Base-by-base conservation (phyloP, 2,888 invertebrate genomes). In the Euproctis similis region DNA sequence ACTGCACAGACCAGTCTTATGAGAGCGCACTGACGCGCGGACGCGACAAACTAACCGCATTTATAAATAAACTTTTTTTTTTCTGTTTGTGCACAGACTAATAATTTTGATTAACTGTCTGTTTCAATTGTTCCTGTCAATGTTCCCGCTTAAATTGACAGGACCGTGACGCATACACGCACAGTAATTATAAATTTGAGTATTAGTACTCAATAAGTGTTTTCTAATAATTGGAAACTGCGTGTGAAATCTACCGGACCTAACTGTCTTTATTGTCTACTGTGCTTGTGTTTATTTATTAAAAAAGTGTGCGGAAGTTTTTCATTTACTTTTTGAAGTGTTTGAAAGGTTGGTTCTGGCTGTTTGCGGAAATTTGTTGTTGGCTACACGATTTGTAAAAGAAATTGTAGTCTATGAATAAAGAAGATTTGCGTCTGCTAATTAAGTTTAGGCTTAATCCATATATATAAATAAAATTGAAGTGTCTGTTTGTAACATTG, bases 11-110 rank as follows among this genome's bases (percentile, higher is more conserved):
- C 54, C 62, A 61, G 67, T 62, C 65, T 50, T 34, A 35, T 45
- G 39, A 46, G 41, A 48, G 53, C 52, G 32, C 46, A 55, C 48
- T 33, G 40, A 42, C 59, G 66, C 40, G 50, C 65, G 72, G 54
- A 55, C 63, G 64, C 58, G 56, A 51, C 46, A 43, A 17, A n/a
- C n/a, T n/a, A n/a, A 30, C 31, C 26, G 34, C 7, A 26, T 25
- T 28, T 36, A 39, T 10, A 47, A 42, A 40, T 38, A 47, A 33
- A 28, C 25, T 26, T 20, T 25, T 8, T 32, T 24, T 10, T 10
- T 33, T 28, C 36, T 43, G 44, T 29, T 47, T 44, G 39, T 41
- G 36, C 32, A 21, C 21, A 26, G 31, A 11, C 18, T 27, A 11
- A 30, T 31, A 38, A 28, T 36, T 42, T 39, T 31, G 28, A 40